A percentile compares a stretch with the other conserved stretches of the same genome.
These are phyloP conservation scores for Paracanthobrama guichenoti DNA, from an alignment of 2,113 vertebrate species.

Conservation along the genomic window DNA sequence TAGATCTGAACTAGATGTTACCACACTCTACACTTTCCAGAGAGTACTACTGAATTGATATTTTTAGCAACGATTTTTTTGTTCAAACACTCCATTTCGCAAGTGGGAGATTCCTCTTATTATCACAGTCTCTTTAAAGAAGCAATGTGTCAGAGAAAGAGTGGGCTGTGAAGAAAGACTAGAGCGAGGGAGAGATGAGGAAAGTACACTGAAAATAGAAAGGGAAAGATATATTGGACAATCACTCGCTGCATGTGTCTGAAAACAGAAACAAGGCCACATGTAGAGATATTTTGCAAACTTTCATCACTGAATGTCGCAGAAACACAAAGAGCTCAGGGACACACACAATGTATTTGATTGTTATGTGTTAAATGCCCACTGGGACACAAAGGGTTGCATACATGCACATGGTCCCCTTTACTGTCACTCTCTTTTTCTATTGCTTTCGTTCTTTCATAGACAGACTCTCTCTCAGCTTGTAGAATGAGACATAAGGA, in stretches of 20 bases:
- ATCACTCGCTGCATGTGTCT: not conserved
- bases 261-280: conserved; percentile 34
- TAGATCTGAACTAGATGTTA: not conserved
- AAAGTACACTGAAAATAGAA: conserved; percentile 15
- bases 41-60: conserved; percentile 11
- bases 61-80: conserved; percentile 16
- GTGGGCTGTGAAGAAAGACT: not conserved
- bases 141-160: conserved; percentile 5
- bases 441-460: conserved; percentile 14
- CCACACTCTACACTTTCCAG: not conserved
- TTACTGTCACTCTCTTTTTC: not conserved
- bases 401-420: not conserved
- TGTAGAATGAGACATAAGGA: conserved; percentile 3
- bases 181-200: not conserved
- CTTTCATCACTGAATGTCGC: not conserved
- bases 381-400: conserved; percentile 19
- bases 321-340: conserved; percentile 3
- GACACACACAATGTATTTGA: conserved; percentile 3
- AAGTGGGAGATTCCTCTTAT: conserved; percentile 23
- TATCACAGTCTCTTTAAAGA: conserved; percentile 14
- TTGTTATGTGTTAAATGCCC: not conserved
- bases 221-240: not conserved
- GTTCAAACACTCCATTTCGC: not conserved
- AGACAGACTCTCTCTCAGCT: not conserved
- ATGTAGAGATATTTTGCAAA: conserved; percentile 21